phyloP scores from a whole-genome alignment of 2,888 invertebrate species.

The Ochropleura plecta region DNA sequence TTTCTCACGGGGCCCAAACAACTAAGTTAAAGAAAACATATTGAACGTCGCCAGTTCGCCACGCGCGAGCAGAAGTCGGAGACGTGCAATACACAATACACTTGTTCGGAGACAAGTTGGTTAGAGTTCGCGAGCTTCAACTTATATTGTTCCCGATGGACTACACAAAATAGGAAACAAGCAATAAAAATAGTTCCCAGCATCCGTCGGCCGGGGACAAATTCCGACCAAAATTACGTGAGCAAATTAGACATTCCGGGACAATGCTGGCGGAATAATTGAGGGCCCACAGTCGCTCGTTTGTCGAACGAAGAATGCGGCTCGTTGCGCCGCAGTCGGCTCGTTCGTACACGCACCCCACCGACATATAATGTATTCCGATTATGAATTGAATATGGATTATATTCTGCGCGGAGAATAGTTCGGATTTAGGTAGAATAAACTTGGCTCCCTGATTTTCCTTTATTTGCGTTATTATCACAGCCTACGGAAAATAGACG shows the following conservation, averaged over 20 bases:
- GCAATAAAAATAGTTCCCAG: conserved; percentile 89
- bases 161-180: conserved; percentile 87
- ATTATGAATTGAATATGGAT: conserved; percentile 69
- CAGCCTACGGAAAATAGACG: conserved; percentile 46
- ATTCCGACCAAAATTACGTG: conserved; percentile 90
- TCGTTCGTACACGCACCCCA: conserved; percentile 55
- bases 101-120: conserved; percentile 83
- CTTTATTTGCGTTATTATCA: conserved; percentile 52
- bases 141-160: conserved; percentile 87
- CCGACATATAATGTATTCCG: conserved; percentile 63
- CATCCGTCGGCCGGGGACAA: conserved; percentile 85
- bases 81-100: conserved; percentile 88
- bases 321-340: conserved; percentile 63
- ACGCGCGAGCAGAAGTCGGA: conserved; percentile 65
- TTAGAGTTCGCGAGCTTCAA: conserved; percentile 83
- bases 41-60: conserved; percentile 66
- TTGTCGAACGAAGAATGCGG: conserved; percentile 78
- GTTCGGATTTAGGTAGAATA: conserved; percentile 55
- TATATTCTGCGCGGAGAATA: conserved; percentile 56
- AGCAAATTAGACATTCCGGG: conserved; percentile 90
- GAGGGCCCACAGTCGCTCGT: conserved; percentile 79
- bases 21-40: conserved; percentile 76
- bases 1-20: conserved; percentile 76
- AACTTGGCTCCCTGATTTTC: conserved; percentile 53
- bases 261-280: conserved; percentile 87